Percentiles rank a stretch among this genome's conserved stretches.
Conservation (phyloP, 64 coral and sea anemone species). For the Actinia equina region DNA sequence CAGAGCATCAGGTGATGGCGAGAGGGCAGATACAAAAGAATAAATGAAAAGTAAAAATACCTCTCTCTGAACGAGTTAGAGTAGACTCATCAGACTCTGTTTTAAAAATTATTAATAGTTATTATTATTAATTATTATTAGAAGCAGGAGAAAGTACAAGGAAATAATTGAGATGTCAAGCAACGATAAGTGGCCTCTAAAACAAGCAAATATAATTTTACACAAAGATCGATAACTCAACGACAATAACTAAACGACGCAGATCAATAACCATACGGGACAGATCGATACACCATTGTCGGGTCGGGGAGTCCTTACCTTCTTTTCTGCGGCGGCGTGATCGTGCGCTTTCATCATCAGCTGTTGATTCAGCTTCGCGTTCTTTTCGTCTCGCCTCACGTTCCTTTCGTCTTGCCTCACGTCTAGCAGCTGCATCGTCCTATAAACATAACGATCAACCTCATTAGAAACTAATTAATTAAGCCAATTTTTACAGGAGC, state of each 20-base stretch:
- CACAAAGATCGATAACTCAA: not conserved
- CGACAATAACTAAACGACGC: not conserved
- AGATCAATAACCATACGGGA: not conserved
- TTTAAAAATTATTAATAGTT: not conserved
- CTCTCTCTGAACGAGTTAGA: not conserved
- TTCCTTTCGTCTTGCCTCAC: slow-evolving; percentile 42
- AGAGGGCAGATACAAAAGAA: not conserved
- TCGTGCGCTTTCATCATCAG: slow-evolving; percentile 26
- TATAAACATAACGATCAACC: not conserved
- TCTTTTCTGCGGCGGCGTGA: slow-evolving; percentile 8
- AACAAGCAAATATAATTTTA: not conserved
- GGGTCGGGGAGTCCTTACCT: not conserved
- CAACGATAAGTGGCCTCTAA: not conserved
- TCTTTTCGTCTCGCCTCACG: slow-evolving; percentile 57
- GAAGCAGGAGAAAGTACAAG: not conserved
- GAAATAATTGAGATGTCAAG: not conserved
- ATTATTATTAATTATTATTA: not conserved
- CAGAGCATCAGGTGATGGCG: not conserved
- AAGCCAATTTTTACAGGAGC: too few species aligned
- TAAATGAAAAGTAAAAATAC: not conserved
- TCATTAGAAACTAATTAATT: not conserved
- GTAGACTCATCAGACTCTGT: not conserved
- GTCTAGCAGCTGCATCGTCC: slow-evolving; percentile 59
- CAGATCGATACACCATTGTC: not conserved
- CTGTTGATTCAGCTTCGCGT: slow-evolving; percentile 45